These are phyloP conservation scores for Gorsachius magnificus DNA, from an alignment of 2,797 vertebrate genomes.

Conservation along the genomic window DNA sequence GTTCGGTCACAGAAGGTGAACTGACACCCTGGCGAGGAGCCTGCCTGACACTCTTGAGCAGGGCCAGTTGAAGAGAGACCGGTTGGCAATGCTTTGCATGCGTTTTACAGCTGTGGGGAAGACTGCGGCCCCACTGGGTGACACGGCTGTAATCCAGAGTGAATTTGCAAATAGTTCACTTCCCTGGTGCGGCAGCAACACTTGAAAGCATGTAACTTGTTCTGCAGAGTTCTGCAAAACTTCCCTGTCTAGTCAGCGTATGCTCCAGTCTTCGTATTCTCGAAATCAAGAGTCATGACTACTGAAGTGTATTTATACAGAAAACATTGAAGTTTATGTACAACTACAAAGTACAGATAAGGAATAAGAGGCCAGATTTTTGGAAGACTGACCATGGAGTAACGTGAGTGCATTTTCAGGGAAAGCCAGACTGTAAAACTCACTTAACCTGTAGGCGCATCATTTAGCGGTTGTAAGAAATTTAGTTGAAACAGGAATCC, in stretches of 20 bases:
- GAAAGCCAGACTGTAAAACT: not conserved
- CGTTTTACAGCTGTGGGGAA: fast-evolving
- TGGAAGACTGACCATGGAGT: fast-evolving
- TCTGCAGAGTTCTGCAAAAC: not conserved
- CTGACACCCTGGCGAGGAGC: not conserved
- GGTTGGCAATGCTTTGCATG: not conserved
- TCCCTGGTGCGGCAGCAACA: fast-evolving
- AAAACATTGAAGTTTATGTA: not conserved
- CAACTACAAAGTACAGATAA: fast-evolving
- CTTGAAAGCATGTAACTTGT: fast-evolving
- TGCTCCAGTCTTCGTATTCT: not conserved
- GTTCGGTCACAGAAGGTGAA: no score
- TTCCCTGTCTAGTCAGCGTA: fast-evolving
- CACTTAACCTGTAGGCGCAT: not conserved
- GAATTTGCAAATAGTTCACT: not conserved
- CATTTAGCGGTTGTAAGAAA: not conserved
- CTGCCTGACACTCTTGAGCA: fast-evolving
- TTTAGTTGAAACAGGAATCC: not conserved
- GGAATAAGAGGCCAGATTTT: not conserved
- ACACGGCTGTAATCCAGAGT: fast-evolving
- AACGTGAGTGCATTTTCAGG: not conserved
- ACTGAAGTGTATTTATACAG: fast-evolving
- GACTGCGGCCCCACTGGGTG: not conserved
- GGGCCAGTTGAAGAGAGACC: not conserved
- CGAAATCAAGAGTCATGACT: fast-evolving